Evolutionary conservation across 2,113 vertebrate species (phyloP).

Genomic region (Acrocephalus kingi): DNA sequence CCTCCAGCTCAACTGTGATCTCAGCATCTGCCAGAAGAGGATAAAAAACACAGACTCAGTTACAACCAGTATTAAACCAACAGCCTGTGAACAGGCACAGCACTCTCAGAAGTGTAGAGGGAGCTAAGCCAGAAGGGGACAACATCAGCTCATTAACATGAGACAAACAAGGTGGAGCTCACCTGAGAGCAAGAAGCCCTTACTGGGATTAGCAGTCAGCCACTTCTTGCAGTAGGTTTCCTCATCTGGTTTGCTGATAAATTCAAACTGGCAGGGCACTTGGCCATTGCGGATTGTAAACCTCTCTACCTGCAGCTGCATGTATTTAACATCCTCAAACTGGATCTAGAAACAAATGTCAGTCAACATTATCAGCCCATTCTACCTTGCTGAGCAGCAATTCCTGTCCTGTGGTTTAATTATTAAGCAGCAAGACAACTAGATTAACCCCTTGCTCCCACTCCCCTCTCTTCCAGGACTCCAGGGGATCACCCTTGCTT

Average conservation of each 20-base stretch:
- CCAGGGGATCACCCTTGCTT: not conserved
- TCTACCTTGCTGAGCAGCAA: not conserved
- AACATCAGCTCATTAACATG: not conserved
- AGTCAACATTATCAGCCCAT: not conserved
- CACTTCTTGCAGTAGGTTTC: constrained; percentile 88
- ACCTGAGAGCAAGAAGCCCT: constrained; percentile 92
- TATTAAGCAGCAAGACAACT: not conserved
- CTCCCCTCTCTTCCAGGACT: not conserved
- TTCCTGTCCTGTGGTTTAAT: not conserved
- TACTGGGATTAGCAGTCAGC: constrained; percentile 87
- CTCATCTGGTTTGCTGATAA: constrained; percentile 92
- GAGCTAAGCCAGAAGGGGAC: not conserved
- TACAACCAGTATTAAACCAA: not conserved
- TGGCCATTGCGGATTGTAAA: constrained; percentile 87
- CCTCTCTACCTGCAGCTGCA: constrained; percentile 85
- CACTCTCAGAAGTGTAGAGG: not conserved
- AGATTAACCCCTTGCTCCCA: not conserved
- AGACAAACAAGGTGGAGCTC: not conserved
- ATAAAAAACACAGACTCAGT: not conserved
- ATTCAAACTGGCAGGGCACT: constrained; percentile 95
- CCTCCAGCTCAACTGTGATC: constrained; percentile 86
- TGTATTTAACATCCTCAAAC: constrained; percentile 92
- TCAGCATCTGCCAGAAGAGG: constrained; percentile 76
- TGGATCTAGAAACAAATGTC: constrained; percentile 78
- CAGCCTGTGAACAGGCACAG: not conserved